Base-by-base conservation (phyloP, 2,888 invertebrate genomes). In the Steromphala cineraria region DNA sequence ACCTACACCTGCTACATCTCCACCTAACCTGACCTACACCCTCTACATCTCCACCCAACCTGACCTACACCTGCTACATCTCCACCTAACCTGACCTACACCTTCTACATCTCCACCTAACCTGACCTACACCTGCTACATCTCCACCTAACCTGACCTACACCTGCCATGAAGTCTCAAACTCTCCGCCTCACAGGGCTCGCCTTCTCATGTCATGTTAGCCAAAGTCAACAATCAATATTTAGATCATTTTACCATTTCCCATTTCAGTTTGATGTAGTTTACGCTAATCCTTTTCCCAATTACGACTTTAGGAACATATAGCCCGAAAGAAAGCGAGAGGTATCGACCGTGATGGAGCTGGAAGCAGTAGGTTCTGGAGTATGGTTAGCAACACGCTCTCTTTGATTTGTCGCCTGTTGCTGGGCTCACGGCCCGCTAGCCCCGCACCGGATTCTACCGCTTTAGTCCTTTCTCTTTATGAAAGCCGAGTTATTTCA, bases 161-260 rank as follows among this genome's bases (percentile, higher is more conserved):
- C 46, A 13, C 10, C 10, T 10, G 10, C 5, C 13, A 5, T 46
- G 10, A 46, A 36, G 40, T 8, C 31, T 13, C 40, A 8, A 2
- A 17, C 10, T 17, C 40, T 71, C 71, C 40, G 40, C n/a, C 36
- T 71, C 19, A 19, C 40, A 36, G 17, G n/a, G 71, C 46, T 71
- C 19, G 17, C 71, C 40, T 71, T 40, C 13, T 71, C 71, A n/a
- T 71, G 71, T 19, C 31, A 71, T 36, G 40, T 71, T 71, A 71
- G 31, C 71, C 40, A 36, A 17, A 36, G 71, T 71, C 31, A 71
- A 71, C 71, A 71, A 71, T 71, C 71, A 36, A 71, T 71, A 71
- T 71, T 71, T 71, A 71, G 71, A 71, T 71, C 71, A 71, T 31
- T 71, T 71, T 71, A 71, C 71, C 31, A 71, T 36, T 71, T 71